phyloP scores from a whole-genome alignment of 2,888 invertebrate genomes.

The Cosmia trapezina region DNA sequence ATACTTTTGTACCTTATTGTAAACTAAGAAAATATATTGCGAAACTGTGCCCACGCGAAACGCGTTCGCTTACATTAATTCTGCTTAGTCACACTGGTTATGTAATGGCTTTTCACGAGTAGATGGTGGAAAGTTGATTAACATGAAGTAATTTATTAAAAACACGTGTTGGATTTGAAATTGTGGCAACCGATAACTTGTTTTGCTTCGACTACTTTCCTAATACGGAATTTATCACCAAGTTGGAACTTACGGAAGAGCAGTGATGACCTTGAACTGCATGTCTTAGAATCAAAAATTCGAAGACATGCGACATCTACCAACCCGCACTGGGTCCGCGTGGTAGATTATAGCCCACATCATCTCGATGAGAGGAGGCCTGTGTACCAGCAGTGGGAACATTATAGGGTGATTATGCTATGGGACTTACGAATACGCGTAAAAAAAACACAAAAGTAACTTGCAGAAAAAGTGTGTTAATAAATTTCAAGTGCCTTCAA shows the following conservation, averaged over 20 bases:
- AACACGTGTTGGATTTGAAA: constrained; percentile 2
- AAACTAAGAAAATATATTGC: constrained; percentile 19
- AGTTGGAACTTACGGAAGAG: no score
- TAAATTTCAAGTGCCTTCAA: constrained; percentile 44
- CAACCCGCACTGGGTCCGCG: no score
- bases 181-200: neutral
- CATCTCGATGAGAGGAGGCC: no score
- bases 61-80: constrained; percentile 16
- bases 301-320: no score
- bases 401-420: no score
- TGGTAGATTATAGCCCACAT: no score
- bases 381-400: no score
- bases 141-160: constrained; percentile 1
- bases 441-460: neutral
- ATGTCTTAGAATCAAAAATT: no score
- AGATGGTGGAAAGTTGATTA: constrained; percentile 43
- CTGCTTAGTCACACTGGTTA: constrained; percentile 37
- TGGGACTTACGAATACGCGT: no score
- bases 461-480: constrained; percentile 35
- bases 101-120: constrained; percentile 30
- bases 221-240: neutral
- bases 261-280: no score
- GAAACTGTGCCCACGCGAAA: constrained; percentile 16
- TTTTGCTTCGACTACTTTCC: constrained; percentile 3
- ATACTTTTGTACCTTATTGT: constrained; percentile 34